Conservation (phyloP, 2,888 invertebrate genomes). For the Platycheirus rosarum region DNA sequence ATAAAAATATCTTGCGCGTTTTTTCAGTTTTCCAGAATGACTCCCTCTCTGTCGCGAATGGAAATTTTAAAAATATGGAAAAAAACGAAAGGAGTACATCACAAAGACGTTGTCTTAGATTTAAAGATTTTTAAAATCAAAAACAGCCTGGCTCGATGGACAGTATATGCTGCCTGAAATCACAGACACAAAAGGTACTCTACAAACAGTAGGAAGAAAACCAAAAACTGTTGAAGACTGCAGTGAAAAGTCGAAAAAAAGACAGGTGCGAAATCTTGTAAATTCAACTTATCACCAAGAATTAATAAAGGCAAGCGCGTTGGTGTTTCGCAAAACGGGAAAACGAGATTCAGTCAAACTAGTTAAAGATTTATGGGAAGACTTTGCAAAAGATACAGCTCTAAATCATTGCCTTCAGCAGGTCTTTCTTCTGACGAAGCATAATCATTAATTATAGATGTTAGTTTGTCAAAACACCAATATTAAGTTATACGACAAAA, state of each 20-base stretch:
- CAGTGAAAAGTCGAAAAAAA: slow-evolving; percentile 3
- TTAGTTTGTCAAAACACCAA: slow-evolving; percentile 1
- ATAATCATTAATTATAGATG: not conserved
- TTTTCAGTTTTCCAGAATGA: too few species aligned
- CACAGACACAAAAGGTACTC: too few species aligned
- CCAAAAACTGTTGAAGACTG: not conserved
- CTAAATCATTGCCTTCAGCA: not conserved
- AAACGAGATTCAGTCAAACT: slow-evolving; percentile 7
- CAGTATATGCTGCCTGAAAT: too few species aligned
- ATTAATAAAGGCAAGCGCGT: slow-evolving; percentile 3
- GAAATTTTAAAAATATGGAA: too few species aligned
- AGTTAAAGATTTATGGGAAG: not conserved
- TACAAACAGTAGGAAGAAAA: too few species aligned
- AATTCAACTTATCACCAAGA: not conserved
- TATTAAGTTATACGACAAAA: not conserved
- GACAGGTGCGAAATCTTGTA: not conserved
- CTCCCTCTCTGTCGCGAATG: too few species aligned
- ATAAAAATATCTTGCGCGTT: too few species aligned
- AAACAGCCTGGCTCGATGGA: too few species aligned
- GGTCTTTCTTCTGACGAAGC: not conserved
- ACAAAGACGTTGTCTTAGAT: too few species aligned
- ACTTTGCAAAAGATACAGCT: not conserved
- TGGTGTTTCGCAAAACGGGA: too few species aligned
- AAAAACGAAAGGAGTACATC: too few species aligned
- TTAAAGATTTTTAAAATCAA: too few species aligned